Evolutionary conservation across 2,113 vertebrate species (phyloP), one percentile per base, ranked within the genome.

Genomic region (Myotis lucifugus): DNA sequence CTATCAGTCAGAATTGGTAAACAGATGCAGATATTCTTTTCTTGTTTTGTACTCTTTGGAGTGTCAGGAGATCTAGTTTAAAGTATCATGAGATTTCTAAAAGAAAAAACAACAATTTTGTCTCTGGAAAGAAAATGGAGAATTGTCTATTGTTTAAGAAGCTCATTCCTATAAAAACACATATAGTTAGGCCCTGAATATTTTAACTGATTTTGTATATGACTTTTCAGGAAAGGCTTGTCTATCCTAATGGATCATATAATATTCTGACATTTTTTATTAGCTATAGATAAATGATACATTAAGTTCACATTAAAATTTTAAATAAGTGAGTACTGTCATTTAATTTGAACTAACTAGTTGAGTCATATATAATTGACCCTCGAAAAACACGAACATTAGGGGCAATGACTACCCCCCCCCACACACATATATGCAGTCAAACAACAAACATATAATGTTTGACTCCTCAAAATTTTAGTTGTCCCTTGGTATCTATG

Each of bases 201-300:
- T 73, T 89, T 89, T 92, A 48, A 96, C 21, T 73, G n/a, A 85
- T 59, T 88, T 94, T 42, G 29, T 5, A 8, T 69, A 50, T 85
- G 25, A 66, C 15, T n/a, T 81, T 85, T 42, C 25, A 61, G 9
- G 50, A 32, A 85, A 82, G 6, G 3, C 4, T 87, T 93, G 3
- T 84, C 18, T 90, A 40, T 82, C 69, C 2, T 46, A 95, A 37
- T 78, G 27, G 18, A 23, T 29, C 17, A 19, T 27, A 11, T 59
- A 17, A 87, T 78, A 67, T 59, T 64, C 3, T 91, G 54, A 40
- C 23, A 54, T 73, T 85, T 77, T 89, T 40, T 50, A 9, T 66
- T 85, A 34, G 25, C 19, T 54, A 23, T 56, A 88, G 48, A 78
- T 18, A 70, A 29, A 90, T 48, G 12, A 78, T n/a, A n/a, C 40